These are phyloP conservation scores for Lamellibrachia satsuma DNA, from an alignment of 2,888 invertebrate genomes.

Conservation along the genomic window DNA sequence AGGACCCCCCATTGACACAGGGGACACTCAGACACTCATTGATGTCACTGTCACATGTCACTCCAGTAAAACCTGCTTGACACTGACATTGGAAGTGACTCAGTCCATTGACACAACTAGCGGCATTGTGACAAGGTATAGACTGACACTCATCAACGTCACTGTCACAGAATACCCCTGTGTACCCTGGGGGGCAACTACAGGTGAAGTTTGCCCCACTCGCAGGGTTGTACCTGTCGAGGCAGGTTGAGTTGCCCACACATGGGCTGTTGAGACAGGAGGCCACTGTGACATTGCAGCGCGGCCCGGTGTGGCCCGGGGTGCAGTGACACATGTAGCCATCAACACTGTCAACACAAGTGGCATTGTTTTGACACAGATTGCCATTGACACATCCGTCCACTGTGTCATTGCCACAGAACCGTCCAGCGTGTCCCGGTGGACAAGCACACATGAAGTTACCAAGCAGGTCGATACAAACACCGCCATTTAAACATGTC, in stretches of 20 bases:
- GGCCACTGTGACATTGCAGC: not conserved
- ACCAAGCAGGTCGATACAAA: not conserved
- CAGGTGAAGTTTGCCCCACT: not conserved
- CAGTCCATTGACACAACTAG: not conserved
- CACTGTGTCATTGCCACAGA: not conserved
- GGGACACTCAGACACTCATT: conserved; percentile 30
- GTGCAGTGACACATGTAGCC: not conserved
- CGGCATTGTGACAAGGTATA: not conserved
- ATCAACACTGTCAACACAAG: not conserved
- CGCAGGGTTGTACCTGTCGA: not conserved
- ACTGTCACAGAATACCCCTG: not conserved
- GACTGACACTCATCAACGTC: conserved; percentile 4
- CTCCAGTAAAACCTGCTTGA: conserved; percentile 33
- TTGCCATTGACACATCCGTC: not conserved
- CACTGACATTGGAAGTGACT: not conserved
- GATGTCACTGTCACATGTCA: conserved; percentile 28
- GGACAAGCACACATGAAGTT: not conserved
- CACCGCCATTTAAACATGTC: not conserved
- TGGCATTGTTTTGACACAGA: conserved; percentile 4
- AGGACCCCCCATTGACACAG: conserved; percentile 22
- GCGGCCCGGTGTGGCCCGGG: not conserved
- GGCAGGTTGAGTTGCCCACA: not conserved
- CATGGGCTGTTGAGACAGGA: not conserved
- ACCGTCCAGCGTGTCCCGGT: not conserved
- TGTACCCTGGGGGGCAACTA: not conserved